A percentile compares a stretch with the other conserved stretches of the same genome.
Conservation (phyloP, 2,888 invertebrate species). For the Xestia sexstrigata region DNA sequence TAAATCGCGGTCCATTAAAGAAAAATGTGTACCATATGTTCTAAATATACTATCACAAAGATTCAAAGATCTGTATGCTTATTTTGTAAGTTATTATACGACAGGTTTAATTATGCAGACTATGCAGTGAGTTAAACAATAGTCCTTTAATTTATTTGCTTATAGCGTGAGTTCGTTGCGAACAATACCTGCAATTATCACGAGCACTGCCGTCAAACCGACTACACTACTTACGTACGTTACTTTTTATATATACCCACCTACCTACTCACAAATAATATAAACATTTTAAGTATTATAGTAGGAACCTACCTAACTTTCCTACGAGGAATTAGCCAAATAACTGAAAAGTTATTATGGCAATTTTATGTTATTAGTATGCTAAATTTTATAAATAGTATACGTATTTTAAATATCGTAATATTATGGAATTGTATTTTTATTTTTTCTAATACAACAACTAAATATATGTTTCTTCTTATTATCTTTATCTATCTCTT, state of each 20-base stretch:
- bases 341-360: slow-evolving; percentile 21
- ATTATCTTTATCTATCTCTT: background rate
- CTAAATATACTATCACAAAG: background rate
- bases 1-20: slow-evolving; percentile 2
- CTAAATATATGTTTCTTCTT: slow-evolving; percentile 3
- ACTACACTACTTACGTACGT: background rate
- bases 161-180: slow-evolving; percentile 20
- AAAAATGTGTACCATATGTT: background rate
- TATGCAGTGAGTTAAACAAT: slow-evolving; percentile 51
- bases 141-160: slow-evolving; percentile 55
- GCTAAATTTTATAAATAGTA: background rate
- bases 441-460: background rate
- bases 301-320: slow-evolving; percentile 5
- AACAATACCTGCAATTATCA: slow-evolving; percentile 32
- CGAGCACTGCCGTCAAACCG: slow-evolving; percentile 11
- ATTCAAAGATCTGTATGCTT: slow-evolving; percentile 7
- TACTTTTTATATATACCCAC: background rate
- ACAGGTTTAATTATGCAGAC: slow-evolving; percentile 7
- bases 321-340: background rate
- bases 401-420: slow-evolving; percentile 3
- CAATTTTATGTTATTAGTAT: slow-evolving; percentile 16
- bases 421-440: slow-evolving; percentile 18
- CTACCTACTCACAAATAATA: background rate
- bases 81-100: slow-evolving; percentile 10
- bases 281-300: background rate